Evolutionary conservation across 2,888 invertebrate genomes (phyloP).

Genomic region (Watsonalla binaria): DNA sequence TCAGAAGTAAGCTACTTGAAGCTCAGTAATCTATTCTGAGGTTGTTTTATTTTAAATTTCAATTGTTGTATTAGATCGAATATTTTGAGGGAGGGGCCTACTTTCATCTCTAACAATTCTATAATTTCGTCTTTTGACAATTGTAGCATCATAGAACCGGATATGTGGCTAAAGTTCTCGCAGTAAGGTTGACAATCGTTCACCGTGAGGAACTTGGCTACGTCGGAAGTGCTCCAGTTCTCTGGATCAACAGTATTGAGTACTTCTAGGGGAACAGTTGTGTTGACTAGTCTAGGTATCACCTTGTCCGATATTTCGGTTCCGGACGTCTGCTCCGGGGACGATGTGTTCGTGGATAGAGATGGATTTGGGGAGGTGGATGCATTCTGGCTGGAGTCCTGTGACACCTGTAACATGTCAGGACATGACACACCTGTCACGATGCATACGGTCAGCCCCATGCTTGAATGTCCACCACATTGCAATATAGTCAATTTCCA

Average conservation of each 20-base stretch:
- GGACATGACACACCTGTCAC: no score
- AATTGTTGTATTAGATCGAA: constrained; percentile 94
- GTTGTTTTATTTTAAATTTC: constrained; percentile 89
- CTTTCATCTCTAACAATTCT: constrained; percentile 93
- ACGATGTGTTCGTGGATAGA: constrained; percentile 36
- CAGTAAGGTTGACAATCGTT: constrained; percentile 90
- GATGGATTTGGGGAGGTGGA: background rate
- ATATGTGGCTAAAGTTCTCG: constrained; percentile 83
- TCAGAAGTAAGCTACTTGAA: constrained; percentile 38
- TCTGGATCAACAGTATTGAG: constrained; percentile 73
- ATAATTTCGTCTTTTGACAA: constrained; percentile 94
- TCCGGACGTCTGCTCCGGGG: constrained; percentile 12
- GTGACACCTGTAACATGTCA: constrained; percentile 21
- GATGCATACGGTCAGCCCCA: background rate
- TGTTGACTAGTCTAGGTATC: constrained; percentile 82
- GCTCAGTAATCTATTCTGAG: constrained; percentile 76
- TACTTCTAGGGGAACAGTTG: constrained; percentile 66
- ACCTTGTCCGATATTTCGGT: constrained; percentile 66
- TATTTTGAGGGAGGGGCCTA: constrained; percentile 96
- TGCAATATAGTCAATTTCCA: no score
- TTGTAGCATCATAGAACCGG: constrained; percentile 88
- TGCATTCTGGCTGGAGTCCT: constrained; percentile 35
- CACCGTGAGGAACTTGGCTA: constrained; percentile 91
- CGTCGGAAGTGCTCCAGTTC: constrained; percentile 89
- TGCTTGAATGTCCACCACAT: no score